Base-by-base conservation (phyloP, 2,113 vertebrate genomes). In the Suncus etruscus region DNA sequence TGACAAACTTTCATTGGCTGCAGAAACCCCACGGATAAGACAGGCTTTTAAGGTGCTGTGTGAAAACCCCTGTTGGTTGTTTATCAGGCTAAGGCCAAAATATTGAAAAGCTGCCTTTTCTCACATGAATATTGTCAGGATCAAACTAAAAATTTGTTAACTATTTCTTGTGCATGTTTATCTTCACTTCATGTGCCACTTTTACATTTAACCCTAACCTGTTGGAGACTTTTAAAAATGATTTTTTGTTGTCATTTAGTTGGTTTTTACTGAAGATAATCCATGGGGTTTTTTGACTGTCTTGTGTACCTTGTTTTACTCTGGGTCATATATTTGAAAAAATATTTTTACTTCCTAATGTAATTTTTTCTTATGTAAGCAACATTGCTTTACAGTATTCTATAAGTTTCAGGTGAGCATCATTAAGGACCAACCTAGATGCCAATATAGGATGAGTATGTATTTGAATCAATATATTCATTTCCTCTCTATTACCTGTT, bases 1-100 rank as follows among this genome's bases (percentile, higher is more conserved):
- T 95, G 90, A 95, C 93, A 94, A 96, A 96, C 95, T 97, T 96
- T 97, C 96, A 97, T 97, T 97, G 96, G 96, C 96, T 96, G 96
- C 95, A 96, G 95, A 95, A 97, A 89, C 93, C 86, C 95, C 94
- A 95, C 95, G 95, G 95, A 94, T 87, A 87, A 95, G 86, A 82
- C 88, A 94, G 93, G 95, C 94, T 96, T 96, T 90, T 83, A 94
- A 97, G 95, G 95, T 95, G 92, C 94, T 94, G 83, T 94, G 93
- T 94, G 90, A 94, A 95, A 96, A 94, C 95, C 77, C 85, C 81
- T 91, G 88, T 84, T 91, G 86, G 84, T 77, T 96, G 68, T 83
- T 95, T 89, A 75, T 63, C 76, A 93, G 83, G 77, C 72, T 95
- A 48, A 81, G 89, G 74, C 86, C 84, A 93, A 95, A 95, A 94